Conservation (phyloP, 2,797 vertebrate genomes). For the Takifugu ocellatus region DNA sequence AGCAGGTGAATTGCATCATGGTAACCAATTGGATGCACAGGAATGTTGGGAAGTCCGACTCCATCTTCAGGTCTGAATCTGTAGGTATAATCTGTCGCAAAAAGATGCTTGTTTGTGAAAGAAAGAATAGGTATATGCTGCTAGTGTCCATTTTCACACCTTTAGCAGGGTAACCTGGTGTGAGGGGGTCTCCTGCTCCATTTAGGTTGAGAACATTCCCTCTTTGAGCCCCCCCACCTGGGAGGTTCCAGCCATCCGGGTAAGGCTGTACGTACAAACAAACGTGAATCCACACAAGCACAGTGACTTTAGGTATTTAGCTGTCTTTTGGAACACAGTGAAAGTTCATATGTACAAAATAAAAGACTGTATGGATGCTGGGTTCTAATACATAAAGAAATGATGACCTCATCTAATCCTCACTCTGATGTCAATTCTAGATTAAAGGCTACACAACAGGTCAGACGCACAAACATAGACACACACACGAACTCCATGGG, state of each 20-base stretch:
- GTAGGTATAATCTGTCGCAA: constrained; percentile 82
- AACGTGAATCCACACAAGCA: constrained; percentile 15
- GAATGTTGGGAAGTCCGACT: constrained; percentile 88
- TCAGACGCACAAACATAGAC: constrained; percentile 19
- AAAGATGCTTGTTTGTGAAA: neutral
- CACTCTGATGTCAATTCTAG: neutral
- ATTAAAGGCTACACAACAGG: neutral
- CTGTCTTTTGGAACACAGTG: no score
- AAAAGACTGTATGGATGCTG: no score
- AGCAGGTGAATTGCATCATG: constrained; percentile 83
- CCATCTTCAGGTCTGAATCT: constrained; percentile 71
- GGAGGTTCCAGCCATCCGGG: constrained; percentile 92
- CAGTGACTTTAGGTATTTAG: neutral
- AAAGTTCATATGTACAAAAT: no score
- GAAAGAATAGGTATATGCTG: neutral
- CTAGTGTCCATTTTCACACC: constrained; percentile 64
- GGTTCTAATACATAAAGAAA: no score
- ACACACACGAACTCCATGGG: constrained; percentile 71
- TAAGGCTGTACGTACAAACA: constrained; percentile 71
- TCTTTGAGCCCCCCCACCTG: constrained; percentile 86
- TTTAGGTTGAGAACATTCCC: constrained; percentile 93
- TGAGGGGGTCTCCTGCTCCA: constrained; percentile 93
- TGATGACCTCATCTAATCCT: no score
- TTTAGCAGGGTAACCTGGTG: constrained; percentile 95
- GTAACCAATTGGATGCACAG: constrained; percentile 93